Evolutionary conservation across 2,888 invertebrate species (phyloP).

Genomic region (Eupithecia vulgata): DNA sequence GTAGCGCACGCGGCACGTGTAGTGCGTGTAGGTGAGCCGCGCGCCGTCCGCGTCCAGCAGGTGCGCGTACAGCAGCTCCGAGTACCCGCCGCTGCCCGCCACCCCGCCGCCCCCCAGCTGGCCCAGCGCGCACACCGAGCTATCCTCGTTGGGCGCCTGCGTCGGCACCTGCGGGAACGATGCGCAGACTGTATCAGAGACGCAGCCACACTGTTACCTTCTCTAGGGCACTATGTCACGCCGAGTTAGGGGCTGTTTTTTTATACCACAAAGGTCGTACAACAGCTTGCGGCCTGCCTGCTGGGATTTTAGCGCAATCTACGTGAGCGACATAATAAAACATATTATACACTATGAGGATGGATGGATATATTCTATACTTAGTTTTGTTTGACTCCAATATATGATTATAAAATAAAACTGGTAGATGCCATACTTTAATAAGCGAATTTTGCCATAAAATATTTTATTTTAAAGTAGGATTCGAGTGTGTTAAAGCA

Average conservation of each 20-base stretch:
- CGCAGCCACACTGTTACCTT: neutral
- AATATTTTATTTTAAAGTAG: too few relatives aligned
- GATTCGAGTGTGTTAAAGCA: too few relatives aligned
- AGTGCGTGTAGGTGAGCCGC: constrained; percentile 91
- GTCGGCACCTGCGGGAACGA: constrained; percentile 86
- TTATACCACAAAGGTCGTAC: neutral
- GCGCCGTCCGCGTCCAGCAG: constrained; percentile 91
- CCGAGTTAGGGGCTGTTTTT: neutral
- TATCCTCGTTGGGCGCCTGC: constrained; percentile 85
- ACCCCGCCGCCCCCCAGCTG: constrained; percentile 43
- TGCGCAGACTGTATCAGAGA: neutral
- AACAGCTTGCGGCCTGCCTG: neutral
- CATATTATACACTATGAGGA: too few relatives aligned
- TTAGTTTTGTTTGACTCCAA: too few relatives aligned
- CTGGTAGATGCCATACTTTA: too few relatives aligned
- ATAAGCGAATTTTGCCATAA: too few relatives aligned
- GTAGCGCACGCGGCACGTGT: constrained; percentile 90
- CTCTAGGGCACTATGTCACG: neutral
- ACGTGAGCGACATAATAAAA: too few relatives aligned
- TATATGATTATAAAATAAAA: too few relatives aligned
- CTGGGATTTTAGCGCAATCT: too few relatives aligned
- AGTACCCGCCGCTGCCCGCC: constrained; percentile 77
- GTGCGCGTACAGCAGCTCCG: constrained; percentile 92
- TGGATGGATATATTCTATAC: too few relatives aligned
- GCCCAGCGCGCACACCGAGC: constrained; percentile 53